phyloP scores from a whole-genome alignment of 2,888 invertebrate genomes.

The Himalopsyche tibetana region DNA sequence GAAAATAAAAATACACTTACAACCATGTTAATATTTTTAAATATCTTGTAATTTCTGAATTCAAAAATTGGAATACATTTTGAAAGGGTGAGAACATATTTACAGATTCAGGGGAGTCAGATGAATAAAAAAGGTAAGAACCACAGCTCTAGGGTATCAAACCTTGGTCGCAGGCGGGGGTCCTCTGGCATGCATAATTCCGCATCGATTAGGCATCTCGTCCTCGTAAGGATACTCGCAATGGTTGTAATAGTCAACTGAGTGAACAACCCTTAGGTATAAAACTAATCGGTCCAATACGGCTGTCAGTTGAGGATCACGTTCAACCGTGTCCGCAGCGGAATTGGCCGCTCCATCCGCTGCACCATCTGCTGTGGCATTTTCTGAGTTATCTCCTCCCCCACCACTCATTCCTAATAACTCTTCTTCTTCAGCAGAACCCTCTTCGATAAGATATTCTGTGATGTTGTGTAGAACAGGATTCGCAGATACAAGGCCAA shows the following conservation, averaged over 20 bases:
- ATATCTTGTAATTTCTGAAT: too few species aligned
- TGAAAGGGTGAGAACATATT: too few species aligned
- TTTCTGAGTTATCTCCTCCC: constrained; percentile 69
- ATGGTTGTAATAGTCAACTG: constrained; percentile 99
- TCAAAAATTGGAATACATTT: too few species aligned
- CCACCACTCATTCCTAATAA: constrained; percentile 82
- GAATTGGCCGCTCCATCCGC: constrained; percentile 70
- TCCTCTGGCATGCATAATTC: constrained; percentile 98
- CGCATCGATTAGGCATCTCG: constrained; percentile 99
- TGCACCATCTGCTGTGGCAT: constrained; percentile 68
- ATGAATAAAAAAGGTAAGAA: too few species aligned
- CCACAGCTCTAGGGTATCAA: background rate
- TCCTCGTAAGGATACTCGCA: constrained; percentile 99
- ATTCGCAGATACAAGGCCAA: constrained; percentile 89
- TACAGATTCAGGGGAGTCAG: too few species aligned
- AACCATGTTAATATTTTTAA: too few species aligned
- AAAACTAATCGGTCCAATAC: constrained; percentile 89
- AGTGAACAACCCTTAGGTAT: constrained; percentile 97
- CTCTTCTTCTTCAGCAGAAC: constrained; percentile 98
- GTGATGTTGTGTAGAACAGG: constrained; percentile 98
- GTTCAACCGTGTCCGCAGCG: constrained; percentile 78
- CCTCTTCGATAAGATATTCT: constrained; percentile 98
- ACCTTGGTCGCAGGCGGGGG: constrained; percentile 90
- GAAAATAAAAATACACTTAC: constrained; percentile 6
- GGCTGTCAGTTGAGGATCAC: constrained; percentile 83